phyloP scores from a whole-genome alignment of 2,113 vertebrate species.

The Hiodon tergisus region DNA sequence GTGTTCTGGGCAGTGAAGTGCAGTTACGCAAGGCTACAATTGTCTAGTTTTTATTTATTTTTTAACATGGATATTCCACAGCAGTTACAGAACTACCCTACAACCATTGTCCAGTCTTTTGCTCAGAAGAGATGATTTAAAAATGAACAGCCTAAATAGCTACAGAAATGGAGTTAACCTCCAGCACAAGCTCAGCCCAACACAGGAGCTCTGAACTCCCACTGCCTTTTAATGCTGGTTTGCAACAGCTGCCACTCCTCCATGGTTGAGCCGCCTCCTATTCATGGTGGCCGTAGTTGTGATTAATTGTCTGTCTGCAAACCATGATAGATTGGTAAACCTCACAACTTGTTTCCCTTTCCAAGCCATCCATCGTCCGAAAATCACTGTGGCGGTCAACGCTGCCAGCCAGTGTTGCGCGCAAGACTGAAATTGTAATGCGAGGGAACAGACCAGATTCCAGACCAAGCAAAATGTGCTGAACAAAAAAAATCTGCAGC shows the following conservation, averaged over 20 bases:
- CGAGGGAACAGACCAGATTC: neutral
- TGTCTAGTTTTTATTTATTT: too few species aligned
- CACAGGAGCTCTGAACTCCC: neutral
- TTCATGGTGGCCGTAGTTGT: conserved; percentile 53
- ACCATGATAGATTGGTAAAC: conserved; percentile 6
- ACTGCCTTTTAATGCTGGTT: neutral
- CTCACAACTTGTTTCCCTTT: too few species aligned
- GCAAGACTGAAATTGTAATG: conserved; percentile 9
- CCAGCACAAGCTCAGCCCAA: too few species aligned
- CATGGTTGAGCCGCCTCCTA: conserved; percentile 3
- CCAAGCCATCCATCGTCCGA: conserved; percentile 37
- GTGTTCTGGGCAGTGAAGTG: too few species aligned
- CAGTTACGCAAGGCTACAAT: too few species aligned
- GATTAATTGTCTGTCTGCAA: conserved; percentile 51
- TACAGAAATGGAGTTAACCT: too few species aligned
- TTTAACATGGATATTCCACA: too few species aligned
- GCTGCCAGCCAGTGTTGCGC: neutral
- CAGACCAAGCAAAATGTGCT: neutral
- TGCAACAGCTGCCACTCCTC: neutral
- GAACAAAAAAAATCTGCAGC: neutral
- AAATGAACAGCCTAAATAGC: too few species aligned
- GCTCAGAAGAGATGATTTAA: too few species aligned
- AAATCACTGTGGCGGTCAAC: conserved; percentile 2
- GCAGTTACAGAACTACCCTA: too few species aligned
- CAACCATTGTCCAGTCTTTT: too few species aligned